phyloP scores from a whole-genome alignment of 2,797 vertebrate genomes.

The Hemitrygon akajei region DNA sequence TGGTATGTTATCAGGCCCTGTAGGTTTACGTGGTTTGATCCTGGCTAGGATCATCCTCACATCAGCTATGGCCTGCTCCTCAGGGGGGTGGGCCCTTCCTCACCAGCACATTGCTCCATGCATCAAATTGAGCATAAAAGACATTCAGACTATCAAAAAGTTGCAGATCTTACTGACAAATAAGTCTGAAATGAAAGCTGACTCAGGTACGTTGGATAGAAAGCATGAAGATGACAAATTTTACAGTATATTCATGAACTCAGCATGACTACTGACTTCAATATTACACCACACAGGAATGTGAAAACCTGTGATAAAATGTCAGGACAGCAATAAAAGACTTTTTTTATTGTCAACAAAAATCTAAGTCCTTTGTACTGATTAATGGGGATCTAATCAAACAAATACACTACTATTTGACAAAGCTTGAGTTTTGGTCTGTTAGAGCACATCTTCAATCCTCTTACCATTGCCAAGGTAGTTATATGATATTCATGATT shows the following conservation, averaged over 20 bases:
- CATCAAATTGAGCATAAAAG: no score
- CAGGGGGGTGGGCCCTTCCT: no score
- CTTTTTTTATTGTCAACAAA: background rate
- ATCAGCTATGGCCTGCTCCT: no score
- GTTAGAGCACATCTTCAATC: background rate
- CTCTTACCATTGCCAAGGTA: background rate
- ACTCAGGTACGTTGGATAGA: background rate
- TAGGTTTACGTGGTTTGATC: no score
- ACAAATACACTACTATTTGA: background rate
- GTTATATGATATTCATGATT: no score
- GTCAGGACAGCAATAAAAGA: background rate
- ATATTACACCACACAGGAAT: background rate
- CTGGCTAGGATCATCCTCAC: no score
- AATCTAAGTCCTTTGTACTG: background rate
- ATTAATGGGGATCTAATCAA: background rate
- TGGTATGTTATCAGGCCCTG: no score
- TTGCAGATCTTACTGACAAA: background rate
- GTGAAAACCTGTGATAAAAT: background rate
- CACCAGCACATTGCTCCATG: no score
- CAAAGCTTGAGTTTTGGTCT: background rate
- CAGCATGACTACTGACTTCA: background rate
- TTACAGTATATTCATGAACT: no score
- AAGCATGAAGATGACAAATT: no score
- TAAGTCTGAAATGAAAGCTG: background rate
- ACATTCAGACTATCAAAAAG: no score